Percentiles rank a stretch among this genome's conserved stretches.
Conservation (phyloP, 1,140 invertebrate species). For the Drosophila elegans region DNA sequence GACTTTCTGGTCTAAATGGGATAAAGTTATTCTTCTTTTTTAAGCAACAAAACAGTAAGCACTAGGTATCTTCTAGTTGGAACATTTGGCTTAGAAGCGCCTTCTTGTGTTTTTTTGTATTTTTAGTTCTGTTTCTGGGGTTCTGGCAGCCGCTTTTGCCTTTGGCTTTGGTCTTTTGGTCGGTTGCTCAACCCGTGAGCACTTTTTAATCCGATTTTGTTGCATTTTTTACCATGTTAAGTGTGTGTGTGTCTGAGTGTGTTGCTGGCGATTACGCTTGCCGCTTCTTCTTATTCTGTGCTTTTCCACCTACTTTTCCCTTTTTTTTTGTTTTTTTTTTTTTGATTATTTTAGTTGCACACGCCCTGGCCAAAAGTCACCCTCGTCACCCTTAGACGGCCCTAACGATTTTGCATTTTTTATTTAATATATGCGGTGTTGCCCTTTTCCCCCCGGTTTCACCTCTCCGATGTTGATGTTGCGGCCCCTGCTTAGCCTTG, state of each 20-base stretch:
- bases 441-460: constrained; percentile 4
- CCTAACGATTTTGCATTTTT: constrained; percentile 63
- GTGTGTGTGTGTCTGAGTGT: constrained; percentile 39
- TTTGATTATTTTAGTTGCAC: constrained; percentile 75
- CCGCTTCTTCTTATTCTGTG: constrained; percentile 24
- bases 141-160: constrained; percentile 44
- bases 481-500: constrained; percentile 47
- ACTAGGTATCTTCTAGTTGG: constrained; percentile 6
- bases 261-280: constrained; percentile 70
- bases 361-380: constrained; percentile 22
- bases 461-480: constrained; percentile 18
- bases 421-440: constrained; percentile 68
- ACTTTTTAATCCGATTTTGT: constrained; percentile 79
- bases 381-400: constrained; percentile 41
- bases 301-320: constrained; percentile 55
- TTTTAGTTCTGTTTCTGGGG: constrained; percentile 37
- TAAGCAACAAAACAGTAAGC: not conserved
- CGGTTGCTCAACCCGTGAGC: constrained; percentile 68
- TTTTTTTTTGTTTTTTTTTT: constrained; percentile 32
- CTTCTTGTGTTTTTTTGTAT: constrained; percentile 21
- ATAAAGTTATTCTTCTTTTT: not conserved
- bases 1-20: too few species aligned
- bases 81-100: not conserved
- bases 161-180: constrained; percentile 57
- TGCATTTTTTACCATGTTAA: constrained; percentile 70